Conservation (phyloP, 2,888 invertebrate genomes). For the Zelleria hepariella region DNA sequence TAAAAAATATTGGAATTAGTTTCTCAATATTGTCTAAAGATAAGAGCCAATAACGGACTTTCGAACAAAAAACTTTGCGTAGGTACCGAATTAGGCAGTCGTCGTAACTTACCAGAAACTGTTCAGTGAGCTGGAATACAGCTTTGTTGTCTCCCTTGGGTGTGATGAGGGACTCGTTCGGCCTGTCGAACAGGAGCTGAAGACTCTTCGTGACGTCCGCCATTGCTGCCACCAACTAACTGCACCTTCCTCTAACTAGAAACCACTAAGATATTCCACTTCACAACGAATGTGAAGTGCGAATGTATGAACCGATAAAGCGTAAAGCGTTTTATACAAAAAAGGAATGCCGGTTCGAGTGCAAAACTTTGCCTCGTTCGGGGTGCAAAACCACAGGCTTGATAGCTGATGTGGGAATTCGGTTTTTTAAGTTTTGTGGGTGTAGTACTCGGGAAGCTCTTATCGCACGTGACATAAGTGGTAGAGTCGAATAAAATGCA, state of each 20-base stretch:
- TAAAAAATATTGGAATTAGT: too few species aligned
- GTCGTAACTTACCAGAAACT: slow-evolving; percentile 75
- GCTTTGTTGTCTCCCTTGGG: slow-evolving; percentile 74
- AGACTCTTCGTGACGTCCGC: slow-evolving; percentile 31
- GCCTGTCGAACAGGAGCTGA: slow-evolving; percentile 71
- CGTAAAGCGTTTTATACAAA: not conserved
- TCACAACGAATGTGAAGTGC: not conserved
- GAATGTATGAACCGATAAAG: not conserved
- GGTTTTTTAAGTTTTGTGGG: not conserved
- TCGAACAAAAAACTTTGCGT: too few species aligned
- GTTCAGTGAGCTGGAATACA: slow-evolving; percentile 73
- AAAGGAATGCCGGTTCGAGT: not conserved
- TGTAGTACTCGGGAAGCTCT: not conserved
- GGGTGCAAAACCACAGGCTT: not conserved
- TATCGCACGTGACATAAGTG: too few species aligned
- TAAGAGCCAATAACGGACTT: too few species aligned
- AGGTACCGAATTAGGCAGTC: too few species aligned
- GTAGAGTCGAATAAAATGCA: too few species aligned
- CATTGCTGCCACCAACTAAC: slow-evolving; percentile 27
- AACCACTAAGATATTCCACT: not conserved
- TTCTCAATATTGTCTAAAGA: too few species aligned
- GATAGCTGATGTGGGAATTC: not conserved
- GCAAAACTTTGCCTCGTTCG: not conserved
- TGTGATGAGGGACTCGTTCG: slow-evolving; percentile 73
- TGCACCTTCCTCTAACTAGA: not conserved